Evolutionary conservation across 2,888 invertebrate genomes (phyloP).

Genomic region (Scelioninae gen. 1): DNA sequence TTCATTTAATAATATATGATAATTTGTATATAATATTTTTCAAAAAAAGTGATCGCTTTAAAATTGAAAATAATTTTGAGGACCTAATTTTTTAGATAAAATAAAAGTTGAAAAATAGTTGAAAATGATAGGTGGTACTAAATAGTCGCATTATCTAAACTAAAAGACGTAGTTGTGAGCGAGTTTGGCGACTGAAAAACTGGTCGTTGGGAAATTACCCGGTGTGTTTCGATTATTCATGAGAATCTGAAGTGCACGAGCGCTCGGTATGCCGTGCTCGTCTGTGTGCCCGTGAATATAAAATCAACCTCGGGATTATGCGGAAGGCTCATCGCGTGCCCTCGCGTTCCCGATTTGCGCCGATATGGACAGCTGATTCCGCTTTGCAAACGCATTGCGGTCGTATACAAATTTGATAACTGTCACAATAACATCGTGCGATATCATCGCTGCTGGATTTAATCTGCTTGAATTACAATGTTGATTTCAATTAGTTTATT

Average conservation of each 20-base stretch:
- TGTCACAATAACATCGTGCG: conserved; percentile 51
- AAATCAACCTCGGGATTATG: conserved; percentile 74
- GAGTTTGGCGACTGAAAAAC: conserved; percentile 69
- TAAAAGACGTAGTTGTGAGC: conserved; percentile 44
- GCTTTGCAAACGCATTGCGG: conserved; percentile 59
- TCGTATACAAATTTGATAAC: conserved; percentile 63
- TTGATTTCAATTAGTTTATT: conserved; percentile 24
- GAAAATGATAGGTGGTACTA: not conserved
- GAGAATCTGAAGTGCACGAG: conserved; percentile 70
- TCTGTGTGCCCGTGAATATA: conserved; percentile 72
- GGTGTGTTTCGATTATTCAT: conserved; percentile 72
- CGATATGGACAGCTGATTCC: conserved; percentile 65
- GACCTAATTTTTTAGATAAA: not conserved
- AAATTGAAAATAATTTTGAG: no score
- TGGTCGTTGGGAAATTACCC: conserved; percentile 74
- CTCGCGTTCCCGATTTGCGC: conserved; percentile 67
- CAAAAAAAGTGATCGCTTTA: no score
- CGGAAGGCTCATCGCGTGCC: conserved; percentile 69
- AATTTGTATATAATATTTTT: no score
- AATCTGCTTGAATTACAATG: conserved; percentile 11
- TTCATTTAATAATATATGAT: not conserved
- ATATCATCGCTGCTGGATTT: conserved; percentile 30
- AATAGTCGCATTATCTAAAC: conserved; percentile 43
- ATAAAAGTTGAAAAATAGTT: not conserved
- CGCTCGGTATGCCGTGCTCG: conserved; percentile 57